A percentile compares a stretch with the other conserved stretches of the same genome.
phyloP scores from a whole-genome alignment of 2,113 vertebrate species.

The Petroica traversi region DNA sequence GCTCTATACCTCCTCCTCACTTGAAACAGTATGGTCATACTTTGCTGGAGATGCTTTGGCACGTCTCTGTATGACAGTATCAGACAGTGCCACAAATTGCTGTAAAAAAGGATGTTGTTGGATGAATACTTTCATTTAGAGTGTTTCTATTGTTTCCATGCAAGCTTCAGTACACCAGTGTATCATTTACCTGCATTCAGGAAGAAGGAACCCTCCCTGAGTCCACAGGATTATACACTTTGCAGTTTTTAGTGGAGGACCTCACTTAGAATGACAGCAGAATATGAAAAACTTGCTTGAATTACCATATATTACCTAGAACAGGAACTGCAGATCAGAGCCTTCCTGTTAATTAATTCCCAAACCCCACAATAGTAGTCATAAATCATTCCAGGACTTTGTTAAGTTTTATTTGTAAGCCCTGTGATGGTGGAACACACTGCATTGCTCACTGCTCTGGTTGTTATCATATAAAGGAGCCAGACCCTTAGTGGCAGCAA shows the following conservation, averaged over 20 bases:
- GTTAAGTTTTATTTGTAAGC: background rate
- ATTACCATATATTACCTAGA: background rate
- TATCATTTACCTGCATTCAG: background rate
- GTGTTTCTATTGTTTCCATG: background rate
- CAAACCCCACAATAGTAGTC: background rate
- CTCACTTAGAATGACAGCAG: background rate
- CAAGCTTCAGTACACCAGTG: background rate
- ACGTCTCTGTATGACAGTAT: background rate
- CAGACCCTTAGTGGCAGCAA: background rate
- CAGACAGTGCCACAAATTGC: background rate
- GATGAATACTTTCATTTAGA: background rate
- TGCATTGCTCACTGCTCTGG: background rate
- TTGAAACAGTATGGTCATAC: background rate
- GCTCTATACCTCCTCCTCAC: background rate
- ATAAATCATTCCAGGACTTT: background rate
- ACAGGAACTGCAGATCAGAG: background rate
- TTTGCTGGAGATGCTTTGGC: background rate
- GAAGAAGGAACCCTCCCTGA: background rate
- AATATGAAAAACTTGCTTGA: background rate
- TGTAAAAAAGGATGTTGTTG: background rate
- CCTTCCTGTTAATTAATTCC: background rate
- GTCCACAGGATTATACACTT: background rate
- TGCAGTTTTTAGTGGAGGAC: background rate
- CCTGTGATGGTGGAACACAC: background rate
- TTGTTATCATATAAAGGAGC: background rate